phyloP scores from a whole-genome alignment of 2,113 vertebrate species.

The Pelodiscus sinensis region DNA sequence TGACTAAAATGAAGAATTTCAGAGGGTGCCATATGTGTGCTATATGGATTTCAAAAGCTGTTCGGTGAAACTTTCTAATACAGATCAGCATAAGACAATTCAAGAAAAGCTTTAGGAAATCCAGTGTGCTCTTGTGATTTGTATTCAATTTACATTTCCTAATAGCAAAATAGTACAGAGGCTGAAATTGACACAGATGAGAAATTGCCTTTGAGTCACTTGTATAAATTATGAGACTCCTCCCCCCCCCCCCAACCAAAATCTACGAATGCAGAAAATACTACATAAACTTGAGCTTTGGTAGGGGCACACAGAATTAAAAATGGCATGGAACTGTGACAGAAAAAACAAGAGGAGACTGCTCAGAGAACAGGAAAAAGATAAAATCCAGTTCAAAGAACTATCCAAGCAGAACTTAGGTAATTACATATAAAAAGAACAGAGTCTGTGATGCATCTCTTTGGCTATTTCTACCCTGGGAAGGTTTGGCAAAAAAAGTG shows the following conservation, averaged over 20 bases:
- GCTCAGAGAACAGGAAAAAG: not conserved
- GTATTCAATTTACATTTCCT: conserved; percentile 3
- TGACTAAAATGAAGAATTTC: conserved; percentile 38
- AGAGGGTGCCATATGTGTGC: too few species aligned
- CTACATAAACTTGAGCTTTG: not conserved
- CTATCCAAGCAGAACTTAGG: not conserved
- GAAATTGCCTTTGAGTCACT: not conserved
- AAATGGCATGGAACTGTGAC: not conserved
- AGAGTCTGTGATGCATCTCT: not conserved
- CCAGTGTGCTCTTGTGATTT: not conserved
- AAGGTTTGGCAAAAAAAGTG: too few species aligned
- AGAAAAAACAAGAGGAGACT: not conserved
- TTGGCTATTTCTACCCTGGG: too few species aligned
- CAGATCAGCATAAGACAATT: not conserved
- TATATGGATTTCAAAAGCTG: not conserved
- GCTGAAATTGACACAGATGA: not conserved
- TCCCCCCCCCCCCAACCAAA: not conserved
- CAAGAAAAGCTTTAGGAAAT: not conserved
- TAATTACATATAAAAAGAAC: not conserved
- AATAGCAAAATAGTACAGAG: not conserved
- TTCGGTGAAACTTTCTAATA: not conserved
- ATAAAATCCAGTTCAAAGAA: not conserved
- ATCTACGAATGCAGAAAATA: not conserved
- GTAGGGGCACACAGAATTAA: not conserved
- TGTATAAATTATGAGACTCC: fast-evolving